Percentiles rank a stretch among this genome's conserved stretches.
Conservation (phyloP, 2,888 invertebrate genomes). For the Zhuqinia jingwanae region DNA sequence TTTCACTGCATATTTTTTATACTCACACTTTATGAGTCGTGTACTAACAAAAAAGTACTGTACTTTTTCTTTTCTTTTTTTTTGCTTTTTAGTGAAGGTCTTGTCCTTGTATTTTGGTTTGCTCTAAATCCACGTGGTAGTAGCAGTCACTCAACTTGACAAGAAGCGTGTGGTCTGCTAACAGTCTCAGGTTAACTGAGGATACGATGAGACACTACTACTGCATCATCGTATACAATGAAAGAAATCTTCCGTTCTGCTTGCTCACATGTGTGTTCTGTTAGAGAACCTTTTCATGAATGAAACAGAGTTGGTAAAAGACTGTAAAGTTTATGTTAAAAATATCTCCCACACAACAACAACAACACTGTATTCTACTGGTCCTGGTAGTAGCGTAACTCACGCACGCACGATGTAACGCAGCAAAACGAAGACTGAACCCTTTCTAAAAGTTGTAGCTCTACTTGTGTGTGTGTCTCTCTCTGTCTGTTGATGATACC, state of each 20-base stretch:
- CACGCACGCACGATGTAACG: neutral
- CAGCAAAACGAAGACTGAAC: constrained; percentile 25
- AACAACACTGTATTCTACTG: no score
- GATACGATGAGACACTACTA: no score
- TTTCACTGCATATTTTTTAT: no score
- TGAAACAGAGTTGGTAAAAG: no score
- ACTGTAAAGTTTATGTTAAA: no score
- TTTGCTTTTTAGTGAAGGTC: neutral
- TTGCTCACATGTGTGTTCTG: neutral
- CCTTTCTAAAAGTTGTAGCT: neutral
- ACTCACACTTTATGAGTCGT: no score
- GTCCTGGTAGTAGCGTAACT: neutral
- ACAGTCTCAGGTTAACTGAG: neutral
- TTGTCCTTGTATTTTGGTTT: neutral
- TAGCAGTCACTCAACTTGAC: neutral
- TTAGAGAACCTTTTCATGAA: no score
- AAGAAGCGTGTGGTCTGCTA: neutral
- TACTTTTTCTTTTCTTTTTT: neutral
- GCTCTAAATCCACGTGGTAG: neutral
- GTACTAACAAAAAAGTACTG: no score
- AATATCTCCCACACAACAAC: no score
- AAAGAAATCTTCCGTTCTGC: neutral
- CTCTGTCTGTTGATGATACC: no score
- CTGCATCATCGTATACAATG: neutral
- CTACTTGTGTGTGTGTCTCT: no score